These are phyloP conservation scores for Alviniconcha marisindica DNA, from an alignment of 1,140 invertebrate species.

Conservation along the genomic window DNA sequence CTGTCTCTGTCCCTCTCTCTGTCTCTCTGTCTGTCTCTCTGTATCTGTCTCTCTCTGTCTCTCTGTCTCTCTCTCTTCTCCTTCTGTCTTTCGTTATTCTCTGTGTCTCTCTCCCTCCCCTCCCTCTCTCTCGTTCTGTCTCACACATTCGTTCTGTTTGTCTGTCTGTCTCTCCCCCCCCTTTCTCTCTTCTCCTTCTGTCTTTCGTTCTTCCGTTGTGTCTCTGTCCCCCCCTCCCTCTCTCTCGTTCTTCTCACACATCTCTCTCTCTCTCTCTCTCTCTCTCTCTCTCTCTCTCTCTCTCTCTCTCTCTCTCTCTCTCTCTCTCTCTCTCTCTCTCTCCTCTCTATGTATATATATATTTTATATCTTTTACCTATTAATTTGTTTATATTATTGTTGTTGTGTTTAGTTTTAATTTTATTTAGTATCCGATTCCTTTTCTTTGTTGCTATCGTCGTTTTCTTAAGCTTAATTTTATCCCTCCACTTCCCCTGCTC, in stretches of 20 bases:
- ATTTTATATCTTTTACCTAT: neutral
- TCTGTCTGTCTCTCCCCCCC: neutral
- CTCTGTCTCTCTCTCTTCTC: neutral
- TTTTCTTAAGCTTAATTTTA: too few species aligned
- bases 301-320: slow-evolving; percentile 9
- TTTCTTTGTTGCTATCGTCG: too few species aligned
- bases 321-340: neutral
- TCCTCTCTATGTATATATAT: neutral
- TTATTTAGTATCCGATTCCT: too few species aligned
- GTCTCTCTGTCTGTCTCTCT: neutral
- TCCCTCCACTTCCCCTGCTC: too few species aligned
- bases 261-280: neutral
- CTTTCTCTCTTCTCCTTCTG: neutral
- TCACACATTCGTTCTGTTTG: neutral
- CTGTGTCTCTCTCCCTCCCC: neutral
- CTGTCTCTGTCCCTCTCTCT: neutral
- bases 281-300: slow-evolving; percentile 4
- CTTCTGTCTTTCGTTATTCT: neutral
- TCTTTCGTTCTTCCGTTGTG: neutral
- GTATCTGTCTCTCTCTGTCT: neutral
- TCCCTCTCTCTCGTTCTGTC: neutral
- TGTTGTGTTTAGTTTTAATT: too few species aligned
- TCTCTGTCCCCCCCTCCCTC: neutral
- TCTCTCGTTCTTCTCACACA: neutral
- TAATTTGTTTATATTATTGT: too few species aligned